Conservation (phyloP, 92 coral and sea anemone species). For the Epizoanthus scotinus region DNA sequence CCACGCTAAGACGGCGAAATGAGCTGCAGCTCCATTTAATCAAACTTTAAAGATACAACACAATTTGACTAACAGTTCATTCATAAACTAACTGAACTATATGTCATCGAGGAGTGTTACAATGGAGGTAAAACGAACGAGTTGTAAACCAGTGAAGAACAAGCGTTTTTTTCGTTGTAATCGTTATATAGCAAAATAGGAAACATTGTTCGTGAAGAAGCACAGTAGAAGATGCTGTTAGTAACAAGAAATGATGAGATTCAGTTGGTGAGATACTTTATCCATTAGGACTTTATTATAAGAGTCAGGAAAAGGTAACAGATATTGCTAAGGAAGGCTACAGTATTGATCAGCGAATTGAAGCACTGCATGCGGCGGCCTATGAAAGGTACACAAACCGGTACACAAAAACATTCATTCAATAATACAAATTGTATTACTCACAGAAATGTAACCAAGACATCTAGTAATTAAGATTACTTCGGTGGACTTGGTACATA, state of each 20-base stretch:
- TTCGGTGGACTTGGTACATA: no score
- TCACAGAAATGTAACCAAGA: conserved; percentile 2
- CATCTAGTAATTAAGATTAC: background rate
- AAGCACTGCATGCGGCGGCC: no score
- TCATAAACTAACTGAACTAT: no score
- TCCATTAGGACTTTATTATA: no score
- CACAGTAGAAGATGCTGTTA: no score
- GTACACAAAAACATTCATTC: background rate
- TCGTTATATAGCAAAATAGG: no score
- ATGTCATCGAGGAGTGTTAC: background rate
- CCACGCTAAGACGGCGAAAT: conserved; percentile 12
- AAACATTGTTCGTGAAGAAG: no score
- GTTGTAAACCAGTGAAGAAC: no score
- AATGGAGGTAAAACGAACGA: no score
- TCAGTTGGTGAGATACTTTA: no score
- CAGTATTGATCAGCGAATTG: background rate
- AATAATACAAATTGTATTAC: background rate
- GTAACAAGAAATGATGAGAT: no score
- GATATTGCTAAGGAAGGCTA: background rate
- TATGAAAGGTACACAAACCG: background rate
- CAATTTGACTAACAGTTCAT: background rate
- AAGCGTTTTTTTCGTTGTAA: no score
- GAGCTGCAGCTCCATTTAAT: conserved; percentile 4
- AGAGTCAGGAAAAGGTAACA: background rate
- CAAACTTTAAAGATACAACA: background rate